Conservation (phyloP, 2,888 invertebrate genomes). For the Arrhopalites spinosus region DNA sequence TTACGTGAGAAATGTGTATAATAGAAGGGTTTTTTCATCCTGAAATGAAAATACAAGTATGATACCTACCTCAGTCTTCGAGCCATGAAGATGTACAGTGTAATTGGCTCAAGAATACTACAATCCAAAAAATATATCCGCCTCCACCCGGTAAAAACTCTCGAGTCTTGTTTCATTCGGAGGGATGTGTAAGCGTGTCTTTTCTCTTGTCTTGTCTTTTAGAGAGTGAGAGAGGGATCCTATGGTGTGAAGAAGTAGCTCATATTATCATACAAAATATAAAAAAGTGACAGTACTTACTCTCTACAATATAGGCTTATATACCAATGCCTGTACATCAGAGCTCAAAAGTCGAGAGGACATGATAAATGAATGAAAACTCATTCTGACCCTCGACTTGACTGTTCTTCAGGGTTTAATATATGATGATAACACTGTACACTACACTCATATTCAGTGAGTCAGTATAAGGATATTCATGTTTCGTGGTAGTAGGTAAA, state of each 20-base stretch:
- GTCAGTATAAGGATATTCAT: too few relatives aligned
- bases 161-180: background rate
- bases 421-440: too few relatives aligned
- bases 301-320: too few relatives aligned
- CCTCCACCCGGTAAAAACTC: conserved; percentile 4
- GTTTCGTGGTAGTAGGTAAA: too few relatives aligned
- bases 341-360: background rate
- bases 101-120: conserved; percentile 13
- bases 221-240: background rate
- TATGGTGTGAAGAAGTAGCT: too few relatives aligned
- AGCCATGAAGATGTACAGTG: conserved; percentile 7
- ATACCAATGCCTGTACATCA: too few relatives aligned
- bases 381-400: background rate
- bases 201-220: background rate
- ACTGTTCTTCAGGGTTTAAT: too few relatives aligned
- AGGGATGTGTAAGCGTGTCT: background rate
- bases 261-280: too few relatives aligned
- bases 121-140: background rate
- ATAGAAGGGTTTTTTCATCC: background rate
- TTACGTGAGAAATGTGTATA: background rate
- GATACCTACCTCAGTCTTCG: conserved; percentile 10
- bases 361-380: conserved; percentile 7
- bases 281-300: too few relatives aligned
- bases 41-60: conserved; percentile 2
- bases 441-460: too few relatives aligned